Evolutionary conservation across 2,888 invertebrate genomes (phyloP).

Genomic region (Ferdinandea cuprea): DNA sequence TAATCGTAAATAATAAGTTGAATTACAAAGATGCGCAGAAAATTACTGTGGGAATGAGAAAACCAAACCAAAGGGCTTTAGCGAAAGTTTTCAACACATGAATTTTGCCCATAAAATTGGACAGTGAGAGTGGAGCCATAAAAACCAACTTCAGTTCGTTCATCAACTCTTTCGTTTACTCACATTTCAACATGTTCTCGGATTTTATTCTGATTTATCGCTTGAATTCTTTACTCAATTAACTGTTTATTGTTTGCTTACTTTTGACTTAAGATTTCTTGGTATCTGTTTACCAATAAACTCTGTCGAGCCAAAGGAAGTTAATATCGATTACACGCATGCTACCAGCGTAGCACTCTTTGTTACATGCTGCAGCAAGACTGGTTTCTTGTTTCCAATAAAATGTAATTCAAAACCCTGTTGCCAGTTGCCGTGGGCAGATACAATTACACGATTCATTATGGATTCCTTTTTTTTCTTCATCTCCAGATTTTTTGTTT

Average conservation of each 20-base stretch:
- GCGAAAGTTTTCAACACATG: constrained; percentile 24
- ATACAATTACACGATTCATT: constrained; percentile 69
- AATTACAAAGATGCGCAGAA: constrained; percentile 22
- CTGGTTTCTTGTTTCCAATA: constrained; percentile 46
- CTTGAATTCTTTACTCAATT: constrained; percentile 47
- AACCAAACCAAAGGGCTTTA: constrained; percentile 22
- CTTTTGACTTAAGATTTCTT: constrained; percentile 49
- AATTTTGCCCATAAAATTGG: neutral
- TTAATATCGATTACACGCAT: constrained; percentile 66
- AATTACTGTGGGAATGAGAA: constrained; percentile 6
- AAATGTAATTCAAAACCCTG: constrained; percentile 62
- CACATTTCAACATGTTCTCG: constrained; percentile 62
- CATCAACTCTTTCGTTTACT: constrained; percentile 60
- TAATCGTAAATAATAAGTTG: constrained; percentile 53
- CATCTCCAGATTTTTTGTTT: neutral
- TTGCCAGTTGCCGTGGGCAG: constrained; percentile 56
- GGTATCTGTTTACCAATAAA: constrained; percentile 1
- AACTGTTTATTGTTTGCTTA: constrained; percentile 68
- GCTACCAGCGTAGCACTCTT: constrained; percentile 42
- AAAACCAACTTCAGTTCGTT: constrained; percentile 31
- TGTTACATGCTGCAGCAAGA: constrained; percentile 11
- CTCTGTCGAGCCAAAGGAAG: constrained; percentile 45
- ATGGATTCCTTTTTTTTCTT: constrained; percentile 12
- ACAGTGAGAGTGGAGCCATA: constrained; percentile 14
- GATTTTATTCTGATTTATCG: constrained; percentile 58